Evolutionary conservation across 2,113 vertebrate genomes (phyloP), one percentile per base, ranked within the genome.

Genomic region (Hipposideros armiger): DNA sequence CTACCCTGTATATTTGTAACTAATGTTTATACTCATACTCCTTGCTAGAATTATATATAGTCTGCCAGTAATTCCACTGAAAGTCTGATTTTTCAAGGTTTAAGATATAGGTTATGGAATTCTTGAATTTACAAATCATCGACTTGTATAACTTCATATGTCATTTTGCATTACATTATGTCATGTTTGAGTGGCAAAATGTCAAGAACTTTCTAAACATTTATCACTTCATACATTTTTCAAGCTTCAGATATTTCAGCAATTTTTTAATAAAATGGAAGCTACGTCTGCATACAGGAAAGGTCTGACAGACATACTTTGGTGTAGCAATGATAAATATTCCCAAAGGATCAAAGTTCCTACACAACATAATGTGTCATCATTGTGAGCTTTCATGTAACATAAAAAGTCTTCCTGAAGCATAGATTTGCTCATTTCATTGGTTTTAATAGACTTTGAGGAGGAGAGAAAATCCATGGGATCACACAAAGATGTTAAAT

Each of bases 181-280:
- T 52, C 88, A 28, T 42, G 6, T 74, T 82, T 95, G 85, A 94
- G 40, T 45, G 72, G 94, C 47, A 95, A 93, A 95, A 87, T 90
- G 80, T 96, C 94, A 95, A 82, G 56, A 90, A 42, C 82, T 94
- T 95, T 97, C 85, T 95, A 89, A 91, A 97, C 87, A 95, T 89
- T 84, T 86, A 95, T 81, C 47, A 69, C 14, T 69, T 70, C 52
- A 54, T 17, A 89, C 40, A 40, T 77, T 94, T 91, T 92, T 78
- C 91, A 77, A 87, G 77, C 94, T 96, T 94, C 92, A 69, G 90
- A 81, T 69, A 88, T 40, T 94, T 88, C n/a, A 60, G 76, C 76
- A 82, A 88, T 26, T 94, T 95, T 52, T 92, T 45, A 92, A 89
- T 69, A 74, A 88, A 93, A 91, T 47, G 13, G 54, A 83, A 86